Base-by-base conservation (phyloP, 2,113 vertebrate species). In the Bos indicus region DNA sequence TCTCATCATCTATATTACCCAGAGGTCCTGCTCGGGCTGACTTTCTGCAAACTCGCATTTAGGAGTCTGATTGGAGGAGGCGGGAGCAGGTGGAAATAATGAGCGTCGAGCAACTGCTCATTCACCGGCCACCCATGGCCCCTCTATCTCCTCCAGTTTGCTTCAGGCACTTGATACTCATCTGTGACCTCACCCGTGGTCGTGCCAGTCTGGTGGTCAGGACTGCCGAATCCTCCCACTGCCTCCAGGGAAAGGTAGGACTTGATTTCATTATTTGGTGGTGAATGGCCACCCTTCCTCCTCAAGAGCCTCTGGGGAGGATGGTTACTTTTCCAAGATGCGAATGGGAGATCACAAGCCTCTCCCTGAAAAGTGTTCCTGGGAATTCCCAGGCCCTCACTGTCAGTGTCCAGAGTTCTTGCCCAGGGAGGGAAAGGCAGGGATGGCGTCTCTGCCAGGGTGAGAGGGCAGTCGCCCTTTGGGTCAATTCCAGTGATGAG, bases 31-130 rank as follows among this genome's bases (percentile, higher is more conserved):
- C 88, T 54, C 8, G 25, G 82, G 86, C 96, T 91, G 88, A 94
- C 83, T 90, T 60, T 46, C 90, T 52, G 48, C 16, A 77, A 83
- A 80, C 40, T 77, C 12, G 0, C 17, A 5, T 87, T 74, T 67
- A 78, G 96, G 89, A 91, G 78, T 78, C 78, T 90, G 36, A n/a
- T 67, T 86, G 16, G 91, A 23, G 67, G 3, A 56, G 82, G 77
- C 48, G 3, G 10, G 82, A 97, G 97, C 95, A 97, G 96, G 93
- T 96, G 94, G 48, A 54, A 82, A 60, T 83, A 51, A 95, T 6
- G 81, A 96, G 3, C 2, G 0, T 1, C 17, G 4, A 28, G n/a
- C 36, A 19, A 7, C 46, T 43, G 93, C 88, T 88, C 43, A 2
- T 67, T 57, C 30, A 3, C 5, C 28, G 0, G 6, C 74, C 25